Evolutionary conservation across 2,113 vertebrate genomes (phyloP), one percentile per base, ranked within the genome.

Genomic region (Raja brachyura): DNA sequence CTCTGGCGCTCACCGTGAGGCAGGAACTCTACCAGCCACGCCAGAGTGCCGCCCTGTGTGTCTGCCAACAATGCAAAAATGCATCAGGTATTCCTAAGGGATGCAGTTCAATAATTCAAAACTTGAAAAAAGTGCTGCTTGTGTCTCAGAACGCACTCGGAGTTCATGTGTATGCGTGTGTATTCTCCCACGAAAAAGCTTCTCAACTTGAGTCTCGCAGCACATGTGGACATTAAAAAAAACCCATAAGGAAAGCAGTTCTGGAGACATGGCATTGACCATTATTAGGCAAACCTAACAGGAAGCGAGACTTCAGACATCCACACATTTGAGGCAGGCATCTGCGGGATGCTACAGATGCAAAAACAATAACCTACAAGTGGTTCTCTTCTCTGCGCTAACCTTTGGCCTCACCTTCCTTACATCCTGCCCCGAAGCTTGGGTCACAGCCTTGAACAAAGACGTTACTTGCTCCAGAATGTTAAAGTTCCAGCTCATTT

Each of bases 211-310:
- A 92, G 39, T 22, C 39, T 73, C 39, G 66, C 5, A 48, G 39
- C 90, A 92, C 90, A 68, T 92, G 90, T 25, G 90, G 73, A 48
- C 70, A 70, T 92, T 92, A 73, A 92, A 92, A 73, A 92, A 92
- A 73, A 74, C 14, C 31, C n/a, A 16, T 20, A 20, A 73, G 73
- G 54, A 70, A 33, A 31, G 13, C 14, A 66, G 83, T 59, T 66
- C 83, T 18, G 28, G 61, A 88, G 83, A 63, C 28, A 54, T 59
- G 81, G 20, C 81, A 74, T 73, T 73, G 90, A 92, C 39, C 90
- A 73, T 74, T 92, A 92, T 92, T 73, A 73, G 90, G 10, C 90
- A 92, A 92, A 92, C 90, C 33, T 92, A 54, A 92, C 90, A 92
- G 90, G 90, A 92, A 92, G 33, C 68, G 13, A 73, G 68, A 68